These are phyloP conservation scores for Zele albiditarsus DNA, from an alignment of 2,888 invertebrate species.

Conservation along the genomic window DNA sequence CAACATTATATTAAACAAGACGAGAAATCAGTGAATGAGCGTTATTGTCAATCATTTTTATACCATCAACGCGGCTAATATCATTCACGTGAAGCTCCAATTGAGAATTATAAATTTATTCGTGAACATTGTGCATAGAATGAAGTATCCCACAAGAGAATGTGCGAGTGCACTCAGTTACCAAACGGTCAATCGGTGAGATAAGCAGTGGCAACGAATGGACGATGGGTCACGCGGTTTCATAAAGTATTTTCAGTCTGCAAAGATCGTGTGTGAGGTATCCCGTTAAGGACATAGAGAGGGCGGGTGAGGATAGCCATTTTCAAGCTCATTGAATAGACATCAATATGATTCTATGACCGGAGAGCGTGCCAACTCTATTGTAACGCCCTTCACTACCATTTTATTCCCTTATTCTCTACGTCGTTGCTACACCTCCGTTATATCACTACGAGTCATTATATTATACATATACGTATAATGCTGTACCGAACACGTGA, in stretches of 20 bases:
- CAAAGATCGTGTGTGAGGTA: conserved; percentile 63
- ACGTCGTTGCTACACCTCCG: conserved; percentile 34
- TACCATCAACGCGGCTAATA: too few species aligned
- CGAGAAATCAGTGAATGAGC: background rate
- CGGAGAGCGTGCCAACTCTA: conserved; percentile 72
- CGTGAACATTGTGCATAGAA: too few species aligned
- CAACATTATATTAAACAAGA: background rate
- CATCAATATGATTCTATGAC: conserved; percentile 72
- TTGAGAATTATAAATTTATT: too few species aligned
- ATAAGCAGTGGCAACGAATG: background rate
- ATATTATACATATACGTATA: conserved; percentile 8
- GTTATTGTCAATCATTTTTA: too few species aligned
- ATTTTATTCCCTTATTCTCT: conserved; percentile 67
- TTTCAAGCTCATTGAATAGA: conserved; percentile 73
- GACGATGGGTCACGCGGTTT: conserved; percentile 61
- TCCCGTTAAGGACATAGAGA: conserved; percentile 62
- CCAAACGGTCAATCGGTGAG: conserved; percentile 9
- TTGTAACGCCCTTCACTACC: conserved; percentile 66
- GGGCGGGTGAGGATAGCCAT: conserved; percentile 58
- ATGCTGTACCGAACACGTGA: conserved; percentile 4
- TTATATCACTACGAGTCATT: conserved; percentile 30
- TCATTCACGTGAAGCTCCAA: too few species aligned
- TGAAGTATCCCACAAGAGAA: too few species aligned
- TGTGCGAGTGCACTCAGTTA: too few species aligned
- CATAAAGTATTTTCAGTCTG: conserved; percentile 66